phyloP scores from a whole-genome alignment of 2,888 invertebrate species.

The Punctoribates punctum region DNA sequence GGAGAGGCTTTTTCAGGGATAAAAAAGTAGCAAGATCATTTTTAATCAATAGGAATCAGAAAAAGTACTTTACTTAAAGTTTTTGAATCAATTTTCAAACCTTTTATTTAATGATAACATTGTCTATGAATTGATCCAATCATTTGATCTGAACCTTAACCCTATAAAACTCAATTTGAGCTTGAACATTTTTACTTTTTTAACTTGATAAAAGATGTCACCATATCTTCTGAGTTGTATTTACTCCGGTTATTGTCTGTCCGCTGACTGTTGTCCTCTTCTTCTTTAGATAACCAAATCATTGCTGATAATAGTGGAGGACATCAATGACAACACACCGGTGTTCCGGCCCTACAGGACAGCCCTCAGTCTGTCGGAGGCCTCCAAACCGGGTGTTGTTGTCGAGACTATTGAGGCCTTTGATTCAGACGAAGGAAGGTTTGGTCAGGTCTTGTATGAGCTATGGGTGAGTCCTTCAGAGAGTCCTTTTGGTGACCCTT shows the following conservation, averaged over 20 bases:
- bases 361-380: slow-evolving; percentile 73
- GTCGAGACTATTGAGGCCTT: slow-evolving; percentile 74
- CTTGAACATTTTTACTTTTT: too few relatives aligned
- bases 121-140: too few relatives aligned
- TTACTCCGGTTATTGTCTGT: background rate
- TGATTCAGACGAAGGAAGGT: slow-evolving; percentile 84
- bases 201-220: too few relatives aligned
- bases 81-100: too few relatives aligned
- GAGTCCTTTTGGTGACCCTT: slow-evolving; percentile 1
- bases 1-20: too few relatives aligned
- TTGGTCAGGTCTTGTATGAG: slow-evolving; percentile 84
- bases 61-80: too few relatives aligned
- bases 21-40: too few relatives aligned
- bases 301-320: slow-evolving; percentile 68
- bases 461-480: slow-evolving; percentile 60
- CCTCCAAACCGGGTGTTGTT: slow-evolving; percentile 65
- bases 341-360: slow-evolving; percentile 79
- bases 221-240: too few relatives aligned
- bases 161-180: too few relatives aligned
- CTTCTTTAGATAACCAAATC: slow-evolving; percentile 69
- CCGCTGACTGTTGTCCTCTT: slow-evolving; percentile 5
- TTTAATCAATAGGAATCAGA: too few relatives aligned
- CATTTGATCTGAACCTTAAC: too few relatives aligned
- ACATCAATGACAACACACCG: slow-evolving; percentile 84
- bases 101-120: too few relatives aligned